Evolutionary conservation across 2,113 vertebrate species (phyloP), one percentile per base, ranked within the genome.

Genomic region (Dunckerocampus dactyliophorus): DNA sequence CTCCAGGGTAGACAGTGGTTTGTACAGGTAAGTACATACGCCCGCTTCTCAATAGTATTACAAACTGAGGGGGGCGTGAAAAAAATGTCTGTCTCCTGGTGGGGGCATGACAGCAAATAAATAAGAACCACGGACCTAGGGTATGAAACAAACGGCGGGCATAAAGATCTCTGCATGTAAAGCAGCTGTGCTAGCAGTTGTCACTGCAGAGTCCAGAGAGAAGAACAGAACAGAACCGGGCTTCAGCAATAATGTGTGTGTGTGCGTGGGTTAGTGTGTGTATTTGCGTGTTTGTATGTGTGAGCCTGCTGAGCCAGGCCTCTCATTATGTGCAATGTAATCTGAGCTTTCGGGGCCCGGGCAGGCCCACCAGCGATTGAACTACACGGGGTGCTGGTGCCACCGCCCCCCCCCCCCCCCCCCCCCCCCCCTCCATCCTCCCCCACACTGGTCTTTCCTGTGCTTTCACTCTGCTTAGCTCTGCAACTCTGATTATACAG

Each of bases 271-370:
- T 14, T 10, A 5, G 47, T 55, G 28, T 67, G 53, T 63, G 69
- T 54, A 53, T 47, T 51, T 37, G 53, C 19, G 22, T 57, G 51
- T 59, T 47, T 49, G 59, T 53, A 34, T 59, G 75, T 71, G 57
- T 63, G 75, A 84, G 86, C 81, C 73, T 88, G 87, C 87, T 88
- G 87, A 88, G 80, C 87, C 82, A 88, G 87, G 85, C 75, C 80
- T 88, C 85, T 87, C 87, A 86, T 88, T 88, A 88, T 88, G 85
- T 86, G 77, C 55, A 55, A 72, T 82, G 85, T 88, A 87, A 88
- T 87, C 85, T 88, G 83, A 88, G 87, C 87, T 85, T 87, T 87
- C 69, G 78, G 80, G 80, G 71, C 72, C 63, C 52, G 54, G 68
- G 63, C 67, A 24, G 74, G 75, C 82, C 78, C 83, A 82, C 80